Evolutionary conservation across 1,140 invertebrate genomes (phyloP).

Genomic region (Paralvinella palmiformis): DNA sequence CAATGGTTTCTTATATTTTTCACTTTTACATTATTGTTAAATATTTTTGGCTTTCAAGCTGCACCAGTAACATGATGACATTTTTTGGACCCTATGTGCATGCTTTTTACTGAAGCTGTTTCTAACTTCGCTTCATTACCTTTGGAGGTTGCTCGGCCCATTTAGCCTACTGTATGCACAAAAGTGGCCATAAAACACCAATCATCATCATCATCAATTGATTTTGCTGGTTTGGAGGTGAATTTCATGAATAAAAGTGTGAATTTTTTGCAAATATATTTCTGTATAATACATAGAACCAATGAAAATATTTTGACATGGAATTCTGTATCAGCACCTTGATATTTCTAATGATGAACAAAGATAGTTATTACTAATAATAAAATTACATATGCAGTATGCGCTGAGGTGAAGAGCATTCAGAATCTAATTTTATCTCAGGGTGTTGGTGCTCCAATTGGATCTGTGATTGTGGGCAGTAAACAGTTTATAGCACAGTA

Average conservation of each 20-base stretch:
- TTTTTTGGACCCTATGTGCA: too few relatives aligned
- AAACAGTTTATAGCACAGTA: constrained; percentile 69
- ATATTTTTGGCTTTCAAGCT: too few relatives aligned
- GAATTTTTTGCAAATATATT: background rate
- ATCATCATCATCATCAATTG: too few relatives aligned
- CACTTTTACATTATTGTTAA: too few relatives aligned
- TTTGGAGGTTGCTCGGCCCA: too few relatives aligned
- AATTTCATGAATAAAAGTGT: background rate
- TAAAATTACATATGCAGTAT: background rate
- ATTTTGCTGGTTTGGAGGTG: too few relatives aligned
- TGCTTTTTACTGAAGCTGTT: too few relatives aligned
- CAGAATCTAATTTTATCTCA: constrained; percentile 44
- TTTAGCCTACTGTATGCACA: too few relatives aligned
- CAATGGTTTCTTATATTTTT: too few relatives aligned
- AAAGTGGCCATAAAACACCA: too few relatives aligned
- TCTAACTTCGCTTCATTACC: too few relatives aligned
- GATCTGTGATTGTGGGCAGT: constrained; percentile 75
- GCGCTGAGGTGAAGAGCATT: background rate
- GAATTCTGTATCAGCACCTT: background rate
- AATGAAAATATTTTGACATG: background rate
- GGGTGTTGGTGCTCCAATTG: constrained; percentile 80
- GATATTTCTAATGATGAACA: background rate
- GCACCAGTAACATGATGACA: too few relatives aligned
- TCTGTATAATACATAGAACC: background rate
- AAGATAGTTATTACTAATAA: background rate